Percentiles rank a stretch among this genome's conserved stretches.
phyloP scores from a whole-genome alignment of 2,888 invertebrate species.

The Eumacrocentrus americanus region DNA sequence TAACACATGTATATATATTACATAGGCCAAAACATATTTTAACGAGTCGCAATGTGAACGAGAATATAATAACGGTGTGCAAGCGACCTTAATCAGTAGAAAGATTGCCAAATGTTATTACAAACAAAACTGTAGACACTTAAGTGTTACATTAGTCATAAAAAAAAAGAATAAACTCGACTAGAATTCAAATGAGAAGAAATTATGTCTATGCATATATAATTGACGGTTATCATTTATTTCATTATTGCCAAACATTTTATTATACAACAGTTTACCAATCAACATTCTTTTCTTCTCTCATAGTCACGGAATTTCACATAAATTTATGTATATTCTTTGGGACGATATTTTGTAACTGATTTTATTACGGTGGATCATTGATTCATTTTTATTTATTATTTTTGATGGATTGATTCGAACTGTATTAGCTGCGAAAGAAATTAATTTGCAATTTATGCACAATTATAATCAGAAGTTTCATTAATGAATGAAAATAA shows the following conservation, averaged over 20 bases:
- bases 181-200: not conserved
- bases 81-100: not conserved
- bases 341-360: too few species aligned
- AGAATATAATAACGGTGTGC: not conserved
- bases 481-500: too few species aligned
- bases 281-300: slow-evolving; percentile 8
- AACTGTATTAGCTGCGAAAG: too few species aligned
- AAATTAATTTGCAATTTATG: too few species aligned
- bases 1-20: not conserved
- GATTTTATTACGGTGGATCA: too few species aligned
- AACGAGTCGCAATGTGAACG: too few species aligned
- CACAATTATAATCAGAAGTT: too few species aligned
- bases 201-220: not conserved
- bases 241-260: slow-evolving; percentile 16
- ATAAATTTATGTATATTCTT: too few species aligned
- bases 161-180: not conserved
- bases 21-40: too few species aligned
- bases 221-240: not conserved
- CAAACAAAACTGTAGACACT: not conserved
- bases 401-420: too few species aligned
- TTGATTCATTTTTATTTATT: too few species aligned
- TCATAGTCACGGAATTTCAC: not conserved
- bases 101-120: not conserved
- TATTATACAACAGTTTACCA: slow-evolving; percentile 8
- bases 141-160: not conserved